Percentiles rank a stretch among this genome's conserved stretches.
phyloP scores from a whole-genome alignment of 2,113 vertebrate species.

The Gymnobelideus leadbeateri region DNA sequence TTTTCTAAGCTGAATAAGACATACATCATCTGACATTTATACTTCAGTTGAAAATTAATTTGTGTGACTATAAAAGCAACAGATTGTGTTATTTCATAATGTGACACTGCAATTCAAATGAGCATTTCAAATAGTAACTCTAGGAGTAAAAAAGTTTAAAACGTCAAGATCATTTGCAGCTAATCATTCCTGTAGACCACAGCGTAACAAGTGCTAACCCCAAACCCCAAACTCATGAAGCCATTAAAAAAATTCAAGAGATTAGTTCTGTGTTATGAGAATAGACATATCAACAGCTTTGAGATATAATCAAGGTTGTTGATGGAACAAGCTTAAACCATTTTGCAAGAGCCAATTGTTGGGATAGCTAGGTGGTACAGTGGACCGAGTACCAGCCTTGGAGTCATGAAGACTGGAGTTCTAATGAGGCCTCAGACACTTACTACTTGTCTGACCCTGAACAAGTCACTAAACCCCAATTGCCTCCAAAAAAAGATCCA shows the following conservation, averaged over 20 bases:
- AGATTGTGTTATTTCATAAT: slow-evolving; percentile 71
- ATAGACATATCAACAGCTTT: neutral
- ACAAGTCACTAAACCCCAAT: neutral
- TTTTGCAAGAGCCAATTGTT: neutral
- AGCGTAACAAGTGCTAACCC: slow-evolving; percentile 63
- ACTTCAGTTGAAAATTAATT: slow-evolving; percentile 74
- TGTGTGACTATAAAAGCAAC: slow-evolving; percentile 52
- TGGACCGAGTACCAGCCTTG: neutral
- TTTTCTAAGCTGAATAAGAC: slow-evolving; percentile 56
- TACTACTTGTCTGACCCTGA: neutral
- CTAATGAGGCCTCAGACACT: neutral
- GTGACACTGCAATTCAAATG: slow-evolving; percentile 64
- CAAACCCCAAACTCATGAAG: slow-evolving; percentile 39
- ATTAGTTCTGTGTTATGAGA: neutral
- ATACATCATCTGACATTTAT: slow-evolving; percentile 74
- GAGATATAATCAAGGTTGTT: neutral
- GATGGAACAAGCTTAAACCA: neutral
- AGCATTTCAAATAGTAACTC: slow-evolving; percentile 68
- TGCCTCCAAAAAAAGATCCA: neutral
- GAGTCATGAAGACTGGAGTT: neutral
- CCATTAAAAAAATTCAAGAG: slow-evolving; percentile 14
- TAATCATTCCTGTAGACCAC: slow-evolving; percentile 76
- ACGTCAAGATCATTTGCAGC: slow-evolving; percentile 71
- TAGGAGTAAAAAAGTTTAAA: slow-evolving; percentile 75
- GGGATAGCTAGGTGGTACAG: neutral